phyloP scores from a whole-genome alignment of 1,140 invertebrate genomes.

The Tetragonula clypearis region DNA sequence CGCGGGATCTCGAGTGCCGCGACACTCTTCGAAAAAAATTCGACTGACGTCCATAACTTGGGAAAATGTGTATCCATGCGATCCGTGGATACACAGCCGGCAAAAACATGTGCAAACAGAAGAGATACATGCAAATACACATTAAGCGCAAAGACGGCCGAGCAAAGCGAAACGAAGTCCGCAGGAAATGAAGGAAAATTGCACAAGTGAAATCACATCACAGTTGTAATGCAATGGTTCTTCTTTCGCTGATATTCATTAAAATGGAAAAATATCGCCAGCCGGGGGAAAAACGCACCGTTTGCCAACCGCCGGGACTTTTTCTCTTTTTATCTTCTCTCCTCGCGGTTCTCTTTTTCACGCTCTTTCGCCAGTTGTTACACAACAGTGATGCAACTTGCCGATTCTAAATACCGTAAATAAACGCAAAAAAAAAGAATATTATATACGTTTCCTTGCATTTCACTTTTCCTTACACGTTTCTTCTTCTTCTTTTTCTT shows the following conservation, averaged over 20 bases:
- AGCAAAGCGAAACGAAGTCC: conserved; percentile 23
- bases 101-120: conserved; percentile 3
- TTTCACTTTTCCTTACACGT: not conserved
- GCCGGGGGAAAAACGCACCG: conserved; percentile 10
- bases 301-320: not conserved
- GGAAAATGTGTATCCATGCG: not conserved
- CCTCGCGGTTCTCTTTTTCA: not conserved
- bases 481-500: too few relatives aligned
- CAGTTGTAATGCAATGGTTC: not conserved
- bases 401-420: conserved; percentile 11
- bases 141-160: conserved; percentile 22
- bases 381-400: conserved; percentile 12
- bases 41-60: not conserved
- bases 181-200: conserved; percentile 24
- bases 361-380: not conserved
- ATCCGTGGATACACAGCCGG: not conserved
- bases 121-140: conserved; percentile 28
- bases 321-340: too few relatives aligned
- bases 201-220: conserved; percentile 15
- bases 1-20: not conserved
- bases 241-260: conserved; percentile 38
- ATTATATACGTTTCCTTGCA: not conserved
- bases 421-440: not conserved
- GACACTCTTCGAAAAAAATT: not conserved
- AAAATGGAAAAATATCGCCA: conserved; percentile 44